phyloP scores from a whole-genome alignment of 2,113 vertebrate species.

The Ranitomeya imitator region DNA sequence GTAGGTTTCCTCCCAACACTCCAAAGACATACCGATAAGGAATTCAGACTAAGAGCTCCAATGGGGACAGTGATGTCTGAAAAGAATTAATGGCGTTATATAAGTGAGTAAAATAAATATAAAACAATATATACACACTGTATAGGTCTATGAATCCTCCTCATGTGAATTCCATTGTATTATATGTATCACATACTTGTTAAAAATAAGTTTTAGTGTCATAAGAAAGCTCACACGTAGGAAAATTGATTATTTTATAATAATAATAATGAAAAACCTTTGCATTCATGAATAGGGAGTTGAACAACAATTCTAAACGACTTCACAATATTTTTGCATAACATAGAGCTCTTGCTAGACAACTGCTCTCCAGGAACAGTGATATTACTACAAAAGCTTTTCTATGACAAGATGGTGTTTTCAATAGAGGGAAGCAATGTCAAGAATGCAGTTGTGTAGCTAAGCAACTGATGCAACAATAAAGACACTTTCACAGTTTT shows the following conservation, averaged over 20 bases:
- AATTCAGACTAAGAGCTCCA: too few species aligned
- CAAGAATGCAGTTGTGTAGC: conserved; percentile 21
- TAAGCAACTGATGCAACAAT: conserved; percentile 2
- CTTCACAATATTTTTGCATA: conserved; percentile 4
- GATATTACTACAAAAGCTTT: neutral
- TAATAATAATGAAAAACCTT: neutral
- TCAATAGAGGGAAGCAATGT: conserved; percentile 14
- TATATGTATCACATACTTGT: neutral
- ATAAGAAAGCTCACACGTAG: neutral
- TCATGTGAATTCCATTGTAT: too few species aligned
- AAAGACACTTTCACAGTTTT: conserved; percentile 8
- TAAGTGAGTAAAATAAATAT: too few species aligned
- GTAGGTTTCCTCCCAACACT: too few species aligned
- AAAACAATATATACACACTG: too few species aligned
- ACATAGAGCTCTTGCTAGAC: neutral
- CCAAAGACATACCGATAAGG: too few species aligned
- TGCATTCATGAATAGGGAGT: neutral
- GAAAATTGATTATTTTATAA: neutral
- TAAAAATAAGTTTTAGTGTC: neutral
- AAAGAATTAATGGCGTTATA: too few species aligned
- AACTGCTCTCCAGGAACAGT: conserved; percentile 7
- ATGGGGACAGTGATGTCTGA: too few species aligned
- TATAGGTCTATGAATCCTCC: too few species aligned
- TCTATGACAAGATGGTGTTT: conserved; percentile 5
- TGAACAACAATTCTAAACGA: neutral